Percentiles rank a stretch among this genome's conserved stretches.
phyloP scores from a whole-genome alignment of 2,888 invertebrate species.

The Drosophila heteroneura region DNA sequence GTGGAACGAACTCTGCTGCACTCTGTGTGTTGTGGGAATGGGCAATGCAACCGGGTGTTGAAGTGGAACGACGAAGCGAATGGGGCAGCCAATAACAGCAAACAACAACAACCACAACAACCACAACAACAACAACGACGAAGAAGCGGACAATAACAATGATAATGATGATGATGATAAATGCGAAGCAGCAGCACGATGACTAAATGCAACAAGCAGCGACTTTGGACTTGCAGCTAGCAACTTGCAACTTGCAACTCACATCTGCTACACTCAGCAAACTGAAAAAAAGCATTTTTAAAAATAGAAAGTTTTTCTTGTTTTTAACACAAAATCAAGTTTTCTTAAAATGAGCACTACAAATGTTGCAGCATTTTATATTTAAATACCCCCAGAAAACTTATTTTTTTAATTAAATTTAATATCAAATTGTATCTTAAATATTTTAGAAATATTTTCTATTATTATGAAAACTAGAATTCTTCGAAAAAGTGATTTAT shows the following conservation, averaged over 20 bases:
- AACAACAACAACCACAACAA: not conserved
- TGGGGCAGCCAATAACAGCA: constrained; percentile 41
- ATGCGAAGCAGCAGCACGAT: constrained; percentile 53
- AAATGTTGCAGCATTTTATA: too few species aligned
- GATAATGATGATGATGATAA: constrained; percentile 12
- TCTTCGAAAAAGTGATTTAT: not conserved
- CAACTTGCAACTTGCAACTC: constrained; percentile 29
- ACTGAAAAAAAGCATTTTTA: not conserved
- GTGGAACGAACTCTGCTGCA: constrained; percentile 82
- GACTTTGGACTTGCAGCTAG: constrained; percentile 60
- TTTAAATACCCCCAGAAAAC: too few species aligned
- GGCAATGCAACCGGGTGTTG: constrained; percentile 69
- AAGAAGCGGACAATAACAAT: constrained; percentile 14
- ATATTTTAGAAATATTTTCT: not conserved
- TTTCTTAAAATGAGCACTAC: too few species aligned
- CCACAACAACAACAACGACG: not conserved
- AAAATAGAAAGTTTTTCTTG: not conserved
- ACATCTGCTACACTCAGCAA: constrained; percentile 39
- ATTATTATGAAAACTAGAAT: not conserved
- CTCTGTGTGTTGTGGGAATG: constrained; percentile 73
- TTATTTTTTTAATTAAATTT: too few species aligned
- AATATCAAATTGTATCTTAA: too few species aligned
- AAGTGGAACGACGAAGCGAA: constrained; percentile 68
- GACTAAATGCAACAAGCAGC: constrained; percentile 78
- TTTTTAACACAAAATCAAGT: fast-evolving